Conservation (phyloP, 2,797 vertebrate species). For the Danio choprae region DNA sequence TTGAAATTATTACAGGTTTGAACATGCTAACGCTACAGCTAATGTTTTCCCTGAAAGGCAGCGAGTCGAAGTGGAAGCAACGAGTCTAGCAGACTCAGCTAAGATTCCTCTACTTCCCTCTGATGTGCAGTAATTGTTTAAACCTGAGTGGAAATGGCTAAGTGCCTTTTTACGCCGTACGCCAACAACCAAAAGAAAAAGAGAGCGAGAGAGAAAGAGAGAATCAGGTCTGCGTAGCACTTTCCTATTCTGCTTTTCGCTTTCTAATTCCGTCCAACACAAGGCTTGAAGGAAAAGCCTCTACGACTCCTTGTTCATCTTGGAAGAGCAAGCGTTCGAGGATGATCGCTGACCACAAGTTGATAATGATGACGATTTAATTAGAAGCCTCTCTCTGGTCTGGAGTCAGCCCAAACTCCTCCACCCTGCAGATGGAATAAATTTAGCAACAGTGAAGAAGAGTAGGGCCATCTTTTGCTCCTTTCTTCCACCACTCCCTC, state of each 20-base stretch:
- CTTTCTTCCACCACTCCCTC: constrained; percentile 43
- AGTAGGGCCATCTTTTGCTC: constrained; percentile 72
- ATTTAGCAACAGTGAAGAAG: constrained; percentile 80
- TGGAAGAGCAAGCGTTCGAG: constrained; percentile 74
- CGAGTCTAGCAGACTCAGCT: constrained; percentile 66
- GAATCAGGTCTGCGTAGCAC: constrained; percentile 32
- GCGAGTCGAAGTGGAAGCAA: constrained; percentile 64
- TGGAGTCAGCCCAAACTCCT: constrained; percentile 80
- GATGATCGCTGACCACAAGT: constrained; percentile 80
- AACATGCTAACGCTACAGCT: constrained; percentile 46
- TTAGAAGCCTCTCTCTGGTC: constrained; percentile 85
- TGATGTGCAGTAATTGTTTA: constrained; percentile 82
- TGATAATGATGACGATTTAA: constrained; percentile 90
- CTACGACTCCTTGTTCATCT: constrained; percentile 78
- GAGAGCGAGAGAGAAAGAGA: not conserved
- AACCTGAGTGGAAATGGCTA: constrained; percentile 81
- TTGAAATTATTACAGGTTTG: constrained; percentile 74
- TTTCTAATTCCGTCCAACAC: constrained; percentile 79
- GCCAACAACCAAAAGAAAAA: constrained; percentile 68
- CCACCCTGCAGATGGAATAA: constrained; percentile 86
- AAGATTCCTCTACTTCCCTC: constrained; percentile 71
- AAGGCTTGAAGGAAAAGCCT: constrained; percentile 75
- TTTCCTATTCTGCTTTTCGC: constrained; percentile 64
- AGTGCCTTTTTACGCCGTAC: constrained; percentile 65
- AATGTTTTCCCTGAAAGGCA: constrained; percentile 31